phyloP scores from a whole-genome alignment of 2,113 vertebrate species.

The Oreochromis tanganicae region DNA sequence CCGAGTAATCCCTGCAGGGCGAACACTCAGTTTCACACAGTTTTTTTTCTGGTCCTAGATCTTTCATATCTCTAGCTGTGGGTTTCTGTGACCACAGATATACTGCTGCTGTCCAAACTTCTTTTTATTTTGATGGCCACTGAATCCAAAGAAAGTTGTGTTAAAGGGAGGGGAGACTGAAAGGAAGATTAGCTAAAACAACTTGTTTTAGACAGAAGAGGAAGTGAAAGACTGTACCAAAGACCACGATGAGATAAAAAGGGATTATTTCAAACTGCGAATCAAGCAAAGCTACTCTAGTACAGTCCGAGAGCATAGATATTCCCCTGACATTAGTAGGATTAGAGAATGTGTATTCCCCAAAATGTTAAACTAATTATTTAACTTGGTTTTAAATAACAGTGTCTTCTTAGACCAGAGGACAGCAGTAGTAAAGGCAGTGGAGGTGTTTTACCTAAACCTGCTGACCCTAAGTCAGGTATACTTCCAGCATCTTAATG shows the following conservation, averaged over 20 bases:
- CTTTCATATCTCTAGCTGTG: not conserved
- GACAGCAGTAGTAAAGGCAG: not conserved
- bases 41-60: not conserved
- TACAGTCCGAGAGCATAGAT: not conserved
- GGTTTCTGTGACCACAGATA: not conserved
- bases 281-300: not conserved
- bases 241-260: not conserved
- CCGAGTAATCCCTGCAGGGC: not conserved
- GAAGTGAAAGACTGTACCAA: not conserved
- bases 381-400: not conserved
- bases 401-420: not conserved
- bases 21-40: not conserved
- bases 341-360: not conserved
- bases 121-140: not conserved
- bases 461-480: slow-evolving; percentile 7
- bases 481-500: not conserved
- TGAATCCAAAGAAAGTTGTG: not conserved
- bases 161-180: not conserved
- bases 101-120: not conserved
- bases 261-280: not conserved
- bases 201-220: not conserved
- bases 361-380: not conserved
- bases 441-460: slow-evolving; percentile 3
- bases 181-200: not conserved
- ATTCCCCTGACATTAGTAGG: not conserved